Conservation (phyloP, 1,140 invertebrate genomes). For the Zaprionus ghesquierei region DNA sequence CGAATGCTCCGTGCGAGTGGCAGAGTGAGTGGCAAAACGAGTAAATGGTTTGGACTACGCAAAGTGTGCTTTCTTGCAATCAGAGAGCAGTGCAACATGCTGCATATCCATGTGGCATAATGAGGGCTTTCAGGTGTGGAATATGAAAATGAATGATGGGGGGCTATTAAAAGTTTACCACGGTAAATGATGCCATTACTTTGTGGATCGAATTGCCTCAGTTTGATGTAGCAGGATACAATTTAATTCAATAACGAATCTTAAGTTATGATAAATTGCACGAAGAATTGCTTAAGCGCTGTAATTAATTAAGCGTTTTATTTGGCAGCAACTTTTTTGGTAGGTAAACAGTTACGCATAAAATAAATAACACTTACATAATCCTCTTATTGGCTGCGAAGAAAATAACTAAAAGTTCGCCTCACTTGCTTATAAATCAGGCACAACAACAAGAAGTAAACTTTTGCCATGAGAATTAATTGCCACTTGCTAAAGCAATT, state of each 20-base stretch:
- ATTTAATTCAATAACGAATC: too few relatives aligned
- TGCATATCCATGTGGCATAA: neutral
- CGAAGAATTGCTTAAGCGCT: neutral
- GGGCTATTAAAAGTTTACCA: neutral
- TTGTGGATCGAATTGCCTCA: neutral
- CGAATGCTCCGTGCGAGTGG: neutral
- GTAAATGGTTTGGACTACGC: neutral
- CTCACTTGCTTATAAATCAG: constrained; percentile 9
- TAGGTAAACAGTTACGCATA: neutral
- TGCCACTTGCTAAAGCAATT: constrained; percentile 22
- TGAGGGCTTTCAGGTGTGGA: neutral
- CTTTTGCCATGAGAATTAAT: constrained; percentile 36
- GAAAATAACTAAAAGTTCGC: constrained; percentile 18
- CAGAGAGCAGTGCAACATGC: neutral
- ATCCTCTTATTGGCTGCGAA: constrained; percentile 16
- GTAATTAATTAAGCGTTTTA: neutral
- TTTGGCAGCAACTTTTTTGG: neutral
- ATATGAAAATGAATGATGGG: neutral
- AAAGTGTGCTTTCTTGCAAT: neutral
- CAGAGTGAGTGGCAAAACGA: neutral
- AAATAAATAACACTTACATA: neutral
- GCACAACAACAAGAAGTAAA: constrained; percentile 15
- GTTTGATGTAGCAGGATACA: neutral
- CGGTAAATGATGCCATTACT: too few relatives aligned
- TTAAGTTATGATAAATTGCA: neutral